Evolutionary conservation across 2,797 vertebrate genomes (phyloP).

Genomic region (Ctenopoma kingsleyae): DNA sequence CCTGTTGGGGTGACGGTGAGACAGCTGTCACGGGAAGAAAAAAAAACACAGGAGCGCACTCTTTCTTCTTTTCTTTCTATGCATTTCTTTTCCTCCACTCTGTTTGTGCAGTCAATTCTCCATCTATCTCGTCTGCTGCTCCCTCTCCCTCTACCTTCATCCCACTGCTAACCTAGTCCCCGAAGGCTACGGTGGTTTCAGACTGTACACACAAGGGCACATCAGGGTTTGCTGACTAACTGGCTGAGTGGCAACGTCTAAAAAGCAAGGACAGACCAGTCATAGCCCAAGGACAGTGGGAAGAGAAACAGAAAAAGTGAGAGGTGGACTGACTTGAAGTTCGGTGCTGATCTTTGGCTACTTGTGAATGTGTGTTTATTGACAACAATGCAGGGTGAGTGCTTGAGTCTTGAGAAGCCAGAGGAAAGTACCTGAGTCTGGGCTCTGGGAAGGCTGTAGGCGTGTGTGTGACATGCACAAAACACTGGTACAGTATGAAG

Average conservation of each 20-base stretch:
- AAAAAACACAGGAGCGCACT: conserved; percentile 51
- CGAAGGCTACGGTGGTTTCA: conserved; percentile 33
- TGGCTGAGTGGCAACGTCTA: conserved; percentile 39
- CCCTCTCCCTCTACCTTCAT: conserved; percentile 29
- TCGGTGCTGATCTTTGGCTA: conserved; percentile 36
- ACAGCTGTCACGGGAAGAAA: conserved; percentile 86
- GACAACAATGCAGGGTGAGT: conserved; percentile 53
- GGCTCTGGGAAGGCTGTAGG: conserved; percentile 46
- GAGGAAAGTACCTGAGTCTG: conserved; percentile 60
- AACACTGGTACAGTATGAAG: conserved; percentile 42
- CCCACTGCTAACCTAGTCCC: conserved; percentile 29
- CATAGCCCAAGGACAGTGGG: conserved; percentile 44
- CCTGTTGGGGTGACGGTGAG: conserved; percentile 92
- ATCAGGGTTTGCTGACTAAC: conserved; percentile 44
- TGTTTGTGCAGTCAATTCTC: conserved; percentile 36
- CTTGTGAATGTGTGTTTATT: conserved; percentile 9
- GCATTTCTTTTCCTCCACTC: conserved; percentile 11
- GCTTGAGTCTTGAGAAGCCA: conserved; percentile 29
- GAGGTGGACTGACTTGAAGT: conserved; percentile 37
- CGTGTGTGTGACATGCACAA: conserved; percentile 11
- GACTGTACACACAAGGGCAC: conserved; percentile 47
- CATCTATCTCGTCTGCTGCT: conserved; percentile 9
- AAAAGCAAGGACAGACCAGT: conserved; percentile 50
- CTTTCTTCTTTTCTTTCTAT: conserved; percentile 36
- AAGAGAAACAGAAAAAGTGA: conserved; percentile 12